Base-by-base conservation (phyloP, 2,113 vertebrate species). In the Paralichthys olivaceus region DNA sequence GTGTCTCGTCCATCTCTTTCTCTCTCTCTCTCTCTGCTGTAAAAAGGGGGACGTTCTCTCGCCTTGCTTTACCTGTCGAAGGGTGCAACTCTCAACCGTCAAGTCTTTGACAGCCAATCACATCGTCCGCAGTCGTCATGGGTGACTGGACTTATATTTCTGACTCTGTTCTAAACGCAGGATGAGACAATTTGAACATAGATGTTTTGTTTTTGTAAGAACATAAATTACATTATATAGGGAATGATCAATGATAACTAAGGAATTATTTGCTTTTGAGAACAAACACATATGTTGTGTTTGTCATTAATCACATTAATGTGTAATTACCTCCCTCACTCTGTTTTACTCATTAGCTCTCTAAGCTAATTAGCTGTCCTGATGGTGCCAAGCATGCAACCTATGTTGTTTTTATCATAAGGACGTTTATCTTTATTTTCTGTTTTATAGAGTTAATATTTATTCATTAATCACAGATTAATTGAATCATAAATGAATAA, bases 61-160 rank as follows among this genome's bases (percentile, higher is more conserved):
- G 86, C 93, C 94, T 94, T 83, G 94, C 96, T 95, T 94, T 96
- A 92, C 91, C 93, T 91, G 95, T 92, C 91, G 87, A 79, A 96
- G 94, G 95, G 95, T 97, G 96, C 96, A 97, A 96, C 25, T 95
- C 93, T 93, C 93, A 93, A 80, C 80, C 76, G 78, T 74, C 49
- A 54, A 19, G 75, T 79, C 73, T 85, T 62, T 62, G 43, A 65
- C 72, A 76, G 76, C 83, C 79, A 66, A 59, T 84, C 61, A 51
- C 55, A 70, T 40, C 28, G 1, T 75, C 72, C 34, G 20, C 62
- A 7, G 67, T 83, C 32, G 7, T 69, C 29, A 62, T 57, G 75
- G 76, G 20, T 7, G 17, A 63, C 19, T 20, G 19, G 4, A 40
- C 37, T 61, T 62, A 12, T 43, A 51, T 69, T 26, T 32, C 19